Evolutionary conservation across 2,888 invertebrate genomes (phyloP).

Genomic region (Dicyrtomina minuta): DNA sequence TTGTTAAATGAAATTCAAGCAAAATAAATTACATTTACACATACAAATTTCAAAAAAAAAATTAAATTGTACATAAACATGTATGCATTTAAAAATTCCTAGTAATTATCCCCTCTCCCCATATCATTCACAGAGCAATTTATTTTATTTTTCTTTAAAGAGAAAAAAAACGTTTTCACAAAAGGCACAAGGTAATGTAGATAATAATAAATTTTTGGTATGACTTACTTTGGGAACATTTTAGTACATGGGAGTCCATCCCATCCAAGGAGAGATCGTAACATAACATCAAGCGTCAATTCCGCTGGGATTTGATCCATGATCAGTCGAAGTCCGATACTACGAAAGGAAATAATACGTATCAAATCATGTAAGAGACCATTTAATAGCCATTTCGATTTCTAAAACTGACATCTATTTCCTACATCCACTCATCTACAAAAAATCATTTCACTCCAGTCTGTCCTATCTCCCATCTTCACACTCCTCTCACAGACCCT

Average conservation of each 20-base stretch:
- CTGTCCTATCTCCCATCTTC: background rate
- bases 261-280: slow-evolving; percentile 53
- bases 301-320: slow-evolving; percentile 53
- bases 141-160: too few species aligned
- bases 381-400: slow-evolving; percentile 5
- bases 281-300: slow-evolving; percentile 51
- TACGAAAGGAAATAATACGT: slow-evolving; percentile 31
- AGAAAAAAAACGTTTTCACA: too few species aligned
- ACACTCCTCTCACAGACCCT: background rate
- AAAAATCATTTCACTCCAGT: too few species aligned
- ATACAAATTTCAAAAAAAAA: too few species aligned
- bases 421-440: too few species aligned
- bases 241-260: slow-evolving; percentile 53
- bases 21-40: too few species aligned
- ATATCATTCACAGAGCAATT: too few species aligned
- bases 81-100: too few species aligned
- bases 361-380: background rate
- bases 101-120: too few species aligned
- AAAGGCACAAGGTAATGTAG: too few species aligned
- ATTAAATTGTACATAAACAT: too few species aligned
- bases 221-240: slow-evolving; percentile 53
- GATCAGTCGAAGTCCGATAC: slow-evolving; percentile 53
- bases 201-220: background rate
- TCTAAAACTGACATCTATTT: background rate
- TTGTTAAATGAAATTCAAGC: too few species aligned